These are phyloP conservation scores for Ctenoplectra terminalis DNA, from an alignment of 1,140 invertebrate species.

Conservation along the genomic window DNA sequence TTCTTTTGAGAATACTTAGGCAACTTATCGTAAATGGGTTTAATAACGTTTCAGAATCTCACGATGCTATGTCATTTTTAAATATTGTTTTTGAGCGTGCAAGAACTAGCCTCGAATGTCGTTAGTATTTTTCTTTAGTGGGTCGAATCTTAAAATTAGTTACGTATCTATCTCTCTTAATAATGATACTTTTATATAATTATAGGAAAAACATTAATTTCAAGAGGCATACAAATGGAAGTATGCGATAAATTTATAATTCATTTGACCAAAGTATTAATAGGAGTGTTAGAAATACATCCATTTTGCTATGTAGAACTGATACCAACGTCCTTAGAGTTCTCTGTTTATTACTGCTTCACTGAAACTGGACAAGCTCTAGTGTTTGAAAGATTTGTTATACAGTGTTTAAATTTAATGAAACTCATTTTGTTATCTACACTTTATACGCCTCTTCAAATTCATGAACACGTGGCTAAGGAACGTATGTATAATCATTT, in stretches of 20 bases:
- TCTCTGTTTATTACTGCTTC: slow-evolving; percentile 93
- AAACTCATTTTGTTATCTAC: slow-evolving; percentile 91
- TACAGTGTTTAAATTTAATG: slow-evolving; percentile 94
- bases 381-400: slow-evolving; percentile 92
- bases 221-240: slow-evolving; percentile 85
- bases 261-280: slow-evolving; percentile 90
- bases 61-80: slow-evolving; percentile 90
- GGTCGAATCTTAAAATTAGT: background rate
- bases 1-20: slow-evolving; percentile 90
- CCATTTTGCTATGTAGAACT: slow-evolving; percentile 91
- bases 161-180: slow-evolving; percentile 40
- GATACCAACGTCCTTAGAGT: slow-evolving; percentile 90
- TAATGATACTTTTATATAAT: slow-evolving; percentile 39
- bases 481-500: slow-evolving; percentile 70
- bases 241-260: slow-evolving; percentile 92
- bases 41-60: slow-evolving; percentile 88
- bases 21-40: slow-evolving; percentile 93
- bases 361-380: slow-evolving; percentile 89
- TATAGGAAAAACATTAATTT: slow-evolving; percentile 86
- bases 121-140: slow-evolving; percentile 84
- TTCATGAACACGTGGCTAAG: no score
- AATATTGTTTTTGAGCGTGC: slow-evolving; percentile 90
- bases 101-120: slow-evolving; percentile 90
- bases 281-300: slow-evolving; percentile 90
- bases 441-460: slow-evolving; percentile 87